Evolutionary conservation across 2,888 invertebrate species (phyloP).

Genomic region (Caenorhabditis parvicauda): DNA sequence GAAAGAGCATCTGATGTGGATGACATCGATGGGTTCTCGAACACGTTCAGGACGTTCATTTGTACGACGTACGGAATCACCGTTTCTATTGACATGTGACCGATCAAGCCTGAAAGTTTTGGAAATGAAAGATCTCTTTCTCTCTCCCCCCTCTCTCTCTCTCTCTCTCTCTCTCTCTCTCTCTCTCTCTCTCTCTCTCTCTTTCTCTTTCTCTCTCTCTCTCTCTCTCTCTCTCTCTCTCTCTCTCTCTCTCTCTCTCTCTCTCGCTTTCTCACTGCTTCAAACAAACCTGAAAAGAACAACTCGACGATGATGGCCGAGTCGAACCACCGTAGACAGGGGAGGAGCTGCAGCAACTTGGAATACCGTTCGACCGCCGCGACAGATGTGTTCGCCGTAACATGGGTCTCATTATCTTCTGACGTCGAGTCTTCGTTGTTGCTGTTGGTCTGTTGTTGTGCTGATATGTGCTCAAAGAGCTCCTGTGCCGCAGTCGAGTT

Average conservation of each 20-base stretch:
- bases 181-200: too few relatives aligned
- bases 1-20: constrained; percentile 13
- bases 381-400: constrained; percentile 19
- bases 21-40: constrained; percentile 14
- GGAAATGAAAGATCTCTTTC: too few relatives aligned
- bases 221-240: too few relatives aligned
- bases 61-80: constrained; percentile 87
- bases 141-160: too few relatives aligned
- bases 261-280: too few relatives aligned
- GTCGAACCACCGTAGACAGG: constrained; percentile 66
- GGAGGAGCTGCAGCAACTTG: constrained; percentile 66
- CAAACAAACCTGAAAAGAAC: constrained; percentile 76
- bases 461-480: constrained; percentile 63
- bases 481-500: constrained; percentile 72
- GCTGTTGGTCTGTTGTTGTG: constrained; percentile 13
- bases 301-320: constrained; percentile 78
- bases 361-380: constrained; percentile 33
- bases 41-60: constrained; percentile 59
- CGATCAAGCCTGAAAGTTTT: constrained; percentile 73
- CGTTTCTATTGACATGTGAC: constrained; percentile 89
- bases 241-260: too few relatives aligned
- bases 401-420: constrained; percentile 44
- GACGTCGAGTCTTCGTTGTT: constrained; percentile 38
- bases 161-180: too few relatives aligned
- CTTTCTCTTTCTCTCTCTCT: too few relatives aligned